Conservation (phyloP, 2,888 invertebrate species). For the Andrena minutula region DNA sequence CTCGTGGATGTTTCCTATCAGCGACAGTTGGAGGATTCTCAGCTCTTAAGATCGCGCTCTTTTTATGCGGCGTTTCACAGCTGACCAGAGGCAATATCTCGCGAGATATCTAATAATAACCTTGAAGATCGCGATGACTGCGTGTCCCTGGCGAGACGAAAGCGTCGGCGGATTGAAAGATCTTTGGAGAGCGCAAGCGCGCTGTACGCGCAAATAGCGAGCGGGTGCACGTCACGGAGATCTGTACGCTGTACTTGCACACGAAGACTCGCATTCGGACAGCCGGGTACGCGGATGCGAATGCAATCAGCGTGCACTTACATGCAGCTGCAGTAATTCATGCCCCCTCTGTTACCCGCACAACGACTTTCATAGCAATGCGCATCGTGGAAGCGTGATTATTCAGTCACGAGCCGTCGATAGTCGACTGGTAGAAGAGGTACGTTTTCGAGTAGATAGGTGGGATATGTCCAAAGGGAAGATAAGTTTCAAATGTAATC, state of each 20-base stretch:
- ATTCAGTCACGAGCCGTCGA: neutral
- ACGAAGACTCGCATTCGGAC: slow-evolving; percentile 70
- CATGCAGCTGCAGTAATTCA: neutral
- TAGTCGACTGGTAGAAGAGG: neutral
- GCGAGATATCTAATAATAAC: slow-evolving; percentile 28
- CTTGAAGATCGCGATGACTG: slow-evolving; percentile 20
- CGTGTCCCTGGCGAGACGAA: slow-evolving; percentile 45
- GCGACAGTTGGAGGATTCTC: neutral
- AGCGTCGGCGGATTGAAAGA: slow-evolving; percentile 53
- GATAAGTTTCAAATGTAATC: neutral
- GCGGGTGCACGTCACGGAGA: slow-evolving; percentile 69
- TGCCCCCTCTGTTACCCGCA: neutral
- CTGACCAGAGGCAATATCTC: slow-evolving; percentile 12
- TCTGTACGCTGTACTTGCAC: slow-evolving; percentile 74
- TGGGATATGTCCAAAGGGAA: neutral
- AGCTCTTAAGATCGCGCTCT: neutral
- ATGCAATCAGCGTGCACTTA: neutral
- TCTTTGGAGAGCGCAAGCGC: slow-evolving; percentile 69
- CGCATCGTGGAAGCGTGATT: neutral
- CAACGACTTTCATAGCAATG: neutral
- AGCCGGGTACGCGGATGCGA: slow-evolving; percentile 51
- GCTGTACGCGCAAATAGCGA: slow-evolving; percentile 69
- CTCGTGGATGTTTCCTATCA: too few species aligned
- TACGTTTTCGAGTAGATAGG: neutral
- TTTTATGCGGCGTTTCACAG: slow-evolving; percentile 16